These are phyloP conservation scores for Pogonophryne albipinna DNA, from an alignment of 2,797 vertebrate genomes.

Conservation along the genomic window DNA sequence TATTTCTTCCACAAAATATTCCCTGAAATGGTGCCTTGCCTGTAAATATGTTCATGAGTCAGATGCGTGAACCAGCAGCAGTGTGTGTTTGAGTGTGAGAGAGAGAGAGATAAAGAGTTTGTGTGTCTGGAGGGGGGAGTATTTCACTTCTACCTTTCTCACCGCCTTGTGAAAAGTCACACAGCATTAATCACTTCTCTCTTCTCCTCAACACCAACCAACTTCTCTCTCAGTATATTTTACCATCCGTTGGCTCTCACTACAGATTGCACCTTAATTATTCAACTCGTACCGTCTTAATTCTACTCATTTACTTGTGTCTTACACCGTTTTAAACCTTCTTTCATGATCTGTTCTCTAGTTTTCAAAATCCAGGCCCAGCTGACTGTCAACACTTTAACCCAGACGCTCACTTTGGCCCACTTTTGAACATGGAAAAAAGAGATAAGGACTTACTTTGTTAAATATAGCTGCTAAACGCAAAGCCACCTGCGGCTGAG, in stretches of 20 bases:
- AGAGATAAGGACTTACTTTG: slow-evolving; percentile 61
- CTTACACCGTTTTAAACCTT: background rate
- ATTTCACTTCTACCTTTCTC: slow-evolving; percentile 70
- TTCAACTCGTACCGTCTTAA: background rate
- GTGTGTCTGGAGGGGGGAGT: slow-evolving; percentile 8
- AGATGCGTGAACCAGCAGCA: slow-evolving; percentile 28
- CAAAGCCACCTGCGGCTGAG: slow-evolving; percentile 34
- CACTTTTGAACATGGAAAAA: slow-evolving; percentile 51
- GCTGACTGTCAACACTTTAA: slow-evolving; percentile 39
- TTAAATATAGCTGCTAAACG: slow-evolving; percentile 70
- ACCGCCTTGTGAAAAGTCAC: slow-evolving; percentile 77
- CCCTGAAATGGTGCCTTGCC: background rate
- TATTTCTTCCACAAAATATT: background rate
- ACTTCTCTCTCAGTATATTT: slow-evolving; percentile 15
- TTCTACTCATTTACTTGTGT: background rate
- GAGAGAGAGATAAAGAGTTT: background rate
- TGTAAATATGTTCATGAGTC: slow-evolving; percentile 26
- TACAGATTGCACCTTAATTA: background rate
- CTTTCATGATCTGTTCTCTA: background rate
- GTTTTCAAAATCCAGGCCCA: slow-evolving; percentile 1
- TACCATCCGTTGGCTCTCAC: background rate
- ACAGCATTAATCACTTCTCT: slow-evolving; percentile 72
- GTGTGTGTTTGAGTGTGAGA: slow-evolving; percentile 14
- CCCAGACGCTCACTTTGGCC: slow-evolving; percentile 23
- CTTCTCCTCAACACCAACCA: slow-evolving; percentile 24